These are phyloP conservation scores for Monochamus alternatus DNA, from an alignment of 2,888 invertebrate genomes.

Conservation along the genomic window DNA sequence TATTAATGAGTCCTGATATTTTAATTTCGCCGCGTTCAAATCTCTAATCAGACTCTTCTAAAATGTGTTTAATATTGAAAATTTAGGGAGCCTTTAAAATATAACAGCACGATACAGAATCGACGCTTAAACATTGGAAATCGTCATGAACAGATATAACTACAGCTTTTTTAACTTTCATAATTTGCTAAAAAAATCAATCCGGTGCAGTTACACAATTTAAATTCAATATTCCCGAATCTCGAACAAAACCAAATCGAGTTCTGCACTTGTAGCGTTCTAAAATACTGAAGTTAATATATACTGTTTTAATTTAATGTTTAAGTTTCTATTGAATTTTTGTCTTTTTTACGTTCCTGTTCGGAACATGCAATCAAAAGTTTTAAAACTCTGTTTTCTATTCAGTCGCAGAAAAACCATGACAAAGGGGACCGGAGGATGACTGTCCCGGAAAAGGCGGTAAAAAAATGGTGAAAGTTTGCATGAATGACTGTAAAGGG, in stretches of 20 bases:
- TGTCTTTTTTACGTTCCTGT: not conserved
- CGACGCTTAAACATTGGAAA: too few relatives aligned
- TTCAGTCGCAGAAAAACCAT: slow-evolving; percentile 17
- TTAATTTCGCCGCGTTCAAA: too few relatives aligned
- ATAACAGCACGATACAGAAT: too few relatives aligned
- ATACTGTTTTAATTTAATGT: slow-evolving; percentile 3
- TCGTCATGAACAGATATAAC: too few relatives aligned
- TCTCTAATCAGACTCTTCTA: too few relatives aligned
- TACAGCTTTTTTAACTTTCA: too few relatives aligned
- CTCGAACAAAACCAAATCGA: not conserved
- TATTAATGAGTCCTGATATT: too few relatives aligned
- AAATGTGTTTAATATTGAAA: too few relatives aligned
- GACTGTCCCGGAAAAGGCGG: slow-evolving; percentile 13
- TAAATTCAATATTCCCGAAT: not conserved
- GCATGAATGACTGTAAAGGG: slow-evolving; percentile 24
- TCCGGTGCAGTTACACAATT: not conserved
- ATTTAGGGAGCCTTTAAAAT: too few relatives aligned
- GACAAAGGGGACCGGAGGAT: slow-evolving; percentile 2
- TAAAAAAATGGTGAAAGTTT: slow-evolving; percentile 26
- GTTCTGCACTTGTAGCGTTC: not conserved
- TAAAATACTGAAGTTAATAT: not conserved
- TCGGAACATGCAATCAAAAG: slow-evolving; percentile 11
- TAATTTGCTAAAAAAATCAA: not conserved
- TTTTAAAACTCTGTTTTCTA: slow-evolving; percentile 22
- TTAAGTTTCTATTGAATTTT: slow-evolving; percentile 1